These are phyloP conservation scores for Nyctalus aviator DNA, from an alignment of 2,797 vertebrate species.

Conservation along the genomic window DNA sequence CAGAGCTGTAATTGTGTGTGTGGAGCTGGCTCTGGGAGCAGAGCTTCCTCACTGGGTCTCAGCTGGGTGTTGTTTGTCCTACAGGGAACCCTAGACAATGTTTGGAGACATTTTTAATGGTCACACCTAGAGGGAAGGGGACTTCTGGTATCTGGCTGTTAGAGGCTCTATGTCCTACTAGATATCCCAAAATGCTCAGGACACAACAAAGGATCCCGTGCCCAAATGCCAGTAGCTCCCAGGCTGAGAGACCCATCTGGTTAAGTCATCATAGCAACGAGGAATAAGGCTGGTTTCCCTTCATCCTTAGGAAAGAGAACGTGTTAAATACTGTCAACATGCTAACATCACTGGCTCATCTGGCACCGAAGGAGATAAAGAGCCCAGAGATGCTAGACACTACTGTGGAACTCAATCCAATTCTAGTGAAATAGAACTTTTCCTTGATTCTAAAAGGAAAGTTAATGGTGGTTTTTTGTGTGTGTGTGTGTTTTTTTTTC, in stretches of 20 bases:
- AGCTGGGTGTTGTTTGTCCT: not conserved
- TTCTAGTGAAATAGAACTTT: not conserved
- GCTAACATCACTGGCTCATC: not conserved
- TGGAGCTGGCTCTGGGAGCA: not conserved
- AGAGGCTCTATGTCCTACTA: not conserved
- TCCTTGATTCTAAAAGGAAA: slow-evolving; percentile 35
- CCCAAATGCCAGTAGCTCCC: not conserved
- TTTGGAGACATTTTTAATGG: not conserved
- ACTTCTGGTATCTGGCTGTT: not conserved
- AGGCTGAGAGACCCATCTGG: not conserved
- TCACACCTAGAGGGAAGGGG: not conserved
- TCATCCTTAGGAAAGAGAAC: not conserved
- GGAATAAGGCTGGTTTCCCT: not conserved
- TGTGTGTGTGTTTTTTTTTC: not conserved
- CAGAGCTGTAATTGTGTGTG: not conserved
- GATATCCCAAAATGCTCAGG: not conserved
- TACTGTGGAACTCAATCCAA: not conserved
- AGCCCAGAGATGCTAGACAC: not conserved
- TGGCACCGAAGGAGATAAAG: not conserved
- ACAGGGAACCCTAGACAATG: not conserved
- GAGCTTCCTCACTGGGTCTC: not conserved
- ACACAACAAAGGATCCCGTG: not conserved
- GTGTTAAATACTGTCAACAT: not conserved
- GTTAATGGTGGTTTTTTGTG: not conserved
- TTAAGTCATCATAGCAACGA: not conserved